These are phyloP conservation scores for Isoperla grammatica DNA, from an alignment of 2,888 invertebrate species.

Conservation along the genomic window DNA sequence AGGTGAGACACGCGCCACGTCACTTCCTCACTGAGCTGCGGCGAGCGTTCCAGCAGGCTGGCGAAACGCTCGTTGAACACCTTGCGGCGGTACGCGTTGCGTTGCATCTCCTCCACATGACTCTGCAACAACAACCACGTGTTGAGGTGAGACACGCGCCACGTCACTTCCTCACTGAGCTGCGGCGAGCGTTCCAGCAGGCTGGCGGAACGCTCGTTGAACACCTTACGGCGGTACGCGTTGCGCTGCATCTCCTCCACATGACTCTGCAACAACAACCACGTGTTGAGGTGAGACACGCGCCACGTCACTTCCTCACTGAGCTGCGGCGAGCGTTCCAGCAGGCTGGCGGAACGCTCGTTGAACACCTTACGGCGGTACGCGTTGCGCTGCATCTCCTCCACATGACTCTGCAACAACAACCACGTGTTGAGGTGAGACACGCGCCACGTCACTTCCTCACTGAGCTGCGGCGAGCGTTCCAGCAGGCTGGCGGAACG, in stretches of 20 bases:
- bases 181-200: constrained; percentile 58
- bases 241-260: constrained; percentile 69
- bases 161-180: constrained; percentile 60
- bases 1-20: constrained; percentile 67
- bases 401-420: constrained; percentile 73
- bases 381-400: constrained; percentile 66
- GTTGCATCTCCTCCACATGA: constrained; percentile 68
- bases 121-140: constrained; percentile 47
- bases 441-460: constrained; percentile 66
- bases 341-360: constrained; percentile 70
- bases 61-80: constrained; percentile 74
- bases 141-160: constrained; percentile 68
- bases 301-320: constrained; percentile 66
- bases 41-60: constrained; percentile 59
- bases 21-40: constrained; percentile 60
- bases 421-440: constrained; percentile 68
- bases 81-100: constrained; percentile 63
- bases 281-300: constrained; percentile 61
- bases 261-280: constrained; percentile 52
- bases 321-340: constrained; percentile 55
- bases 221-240: constrained; percentile 63
- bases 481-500: constrained; percentile 68
- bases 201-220: constrained; percentile 73
- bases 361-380: constrained; percentile 67
- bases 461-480: constrained; percentile 55